Evolutionary conservation across 2,888 invertebrate species (phyloP), one percentile per base, ranked within the genome.

Genomic region (Thysanoteuthis rhombus): DNA sequence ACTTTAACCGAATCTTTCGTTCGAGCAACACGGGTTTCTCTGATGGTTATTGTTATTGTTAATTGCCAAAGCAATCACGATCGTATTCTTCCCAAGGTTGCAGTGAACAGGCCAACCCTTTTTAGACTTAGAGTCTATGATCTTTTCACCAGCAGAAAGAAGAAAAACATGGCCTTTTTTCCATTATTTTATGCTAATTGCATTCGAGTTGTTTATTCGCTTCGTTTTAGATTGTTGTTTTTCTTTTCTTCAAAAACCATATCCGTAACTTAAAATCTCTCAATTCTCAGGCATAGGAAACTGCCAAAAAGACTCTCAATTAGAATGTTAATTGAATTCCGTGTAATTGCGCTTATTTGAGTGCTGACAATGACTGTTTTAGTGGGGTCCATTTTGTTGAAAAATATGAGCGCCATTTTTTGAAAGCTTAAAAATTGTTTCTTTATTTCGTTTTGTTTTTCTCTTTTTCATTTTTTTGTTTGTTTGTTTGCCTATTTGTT

Each of bases 361-460:
- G 25, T 10, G n/a, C 75, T 75, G n/a, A 75, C 75, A 75, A 75
- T 75, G n/a, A 36, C n/a, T 75, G n/a, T 75, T n/a, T 75, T 75
- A 75, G 75, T n/a, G 75, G 75, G 58, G 75, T 75, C 75, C 75
- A 75, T 75, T 75, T 75, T 75, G 75, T 75, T 75, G n/a, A 75
- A 75, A 75, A n/a, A 75, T 75, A 75, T n/a, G 75, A 12, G n/a
- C 19, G 75, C 75, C 19, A 75, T 75, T 2, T n/a, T 52, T 52
- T 22, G 52, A 52, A 52, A 52, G 52, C 52, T 52, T 52, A 25
- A 52, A 52, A 52, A 36, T n/a, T 19, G 12, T 36, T 75, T 10
- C 16, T n/a, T 75, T 10, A 8, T n/a, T 75, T 2, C 0, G 3
- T 36, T n/a, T 75, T 19, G n/a, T 75, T n/a, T 75, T 12, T 75